Evolutionary conservation across 64 coral and sea anemone genomes (phyloP), one percentile per base, ranked within the genome.

Genomic region (Pocillopora verrucosa): DNA sequence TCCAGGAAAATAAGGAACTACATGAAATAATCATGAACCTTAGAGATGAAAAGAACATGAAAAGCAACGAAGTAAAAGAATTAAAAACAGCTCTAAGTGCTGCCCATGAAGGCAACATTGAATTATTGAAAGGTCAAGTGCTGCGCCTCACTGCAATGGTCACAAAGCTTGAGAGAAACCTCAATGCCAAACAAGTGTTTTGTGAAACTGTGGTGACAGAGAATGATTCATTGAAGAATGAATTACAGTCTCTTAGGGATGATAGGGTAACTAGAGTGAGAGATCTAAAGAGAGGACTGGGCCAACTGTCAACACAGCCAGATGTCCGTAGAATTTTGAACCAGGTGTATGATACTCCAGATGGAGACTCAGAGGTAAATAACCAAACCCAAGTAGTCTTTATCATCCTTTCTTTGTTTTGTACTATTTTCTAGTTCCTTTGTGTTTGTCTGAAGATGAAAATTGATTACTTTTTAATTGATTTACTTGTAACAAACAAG

Each of bases 171-270:
- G 88, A 97, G 59, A 73, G 95, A 56, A 88, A 86, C 85, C 88
- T 97, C 3, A 97, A 91, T 76, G 95, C 88, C n/a, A 93, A 93
- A 61, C 95, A 97, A 88, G 88, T 88, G 0, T 97, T 88, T 58
- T 94, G 91, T 88, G 95, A 97, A 75, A 78, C 69, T 17, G 63
- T 97, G 4, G 78, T 97, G 22, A 88, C 79, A 61, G 83, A 97
- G 65, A 97, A 93, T 91, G 83, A 80, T n/a, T 76, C 88, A 26
- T n/a, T 97, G 5, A 97, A 97, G 59, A 78, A 67, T 5, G 67
- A 86, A 20, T 87, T 93, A 16, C 91, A 97, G 35, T 74, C 91
- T 59, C 82, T 93, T 3, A 93, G 91, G 69, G 90, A 73, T 84
- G 95, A 91, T 14, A 97, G 61, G 30, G 73, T 97, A 12, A 78